Evolutionary conservation across 2,113 vertebrate species (phyloP), one percentile per base, ranked within the genome.

Genomic region (Thunnus thynnus): DNA sequence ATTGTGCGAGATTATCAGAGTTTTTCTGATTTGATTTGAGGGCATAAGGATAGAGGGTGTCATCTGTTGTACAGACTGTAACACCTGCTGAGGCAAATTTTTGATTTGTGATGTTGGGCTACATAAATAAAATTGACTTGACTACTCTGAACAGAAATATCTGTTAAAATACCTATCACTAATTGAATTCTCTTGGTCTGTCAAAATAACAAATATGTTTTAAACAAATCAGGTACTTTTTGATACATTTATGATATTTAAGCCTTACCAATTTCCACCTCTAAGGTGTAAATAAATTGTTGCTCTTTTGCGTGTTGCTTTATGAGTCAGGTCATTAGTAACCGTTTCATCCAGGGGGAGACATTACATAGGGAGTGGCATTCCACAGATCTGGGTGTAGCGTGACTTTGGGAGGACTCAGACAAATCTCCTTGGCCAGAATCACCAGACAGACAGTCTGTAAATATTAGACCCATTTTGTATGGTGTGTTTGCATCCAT

Each of bases 321-420:
- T 84, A n/a, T 36, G 60, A 63, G 66, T 55, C 56, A 20, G 76
- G 64, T 78, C 76, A 57, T 87, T 56, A 79, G 64, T 55, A 36
- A 67, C 56, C 51, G 58, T 25, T 78, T 50, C 18, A 61, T 72
- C 65, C 84, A 76, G 54, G 50, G 68, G 71, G 84, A 85, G 52
- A 60, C 78, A 69, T 70, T 66, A 64, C 41, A 9, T 32, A 80
- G 76, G 79, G 84, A 69, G 69, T 75, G 84, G 55, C 56, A 44
- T 55, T 56, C 79, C 73, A 71, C 76, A 87, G 80, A 84, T 65
- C 27, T 76, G 80, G 66, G 71, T 63, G 84, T 85, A 68, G 89
- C 68, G 61, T 87, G 87, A 86, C 87, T 79, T 66, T 81, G 58
- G n/a, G 44, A 76, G 80, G 79, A 87, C 80, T 89, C 70, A 70